Evolutionary conservation across 2,797 vertebrate species (phyloP), one percentile per base, ranked within the genome.

Genomic region (Cryptoprocta ferox): DNA sequence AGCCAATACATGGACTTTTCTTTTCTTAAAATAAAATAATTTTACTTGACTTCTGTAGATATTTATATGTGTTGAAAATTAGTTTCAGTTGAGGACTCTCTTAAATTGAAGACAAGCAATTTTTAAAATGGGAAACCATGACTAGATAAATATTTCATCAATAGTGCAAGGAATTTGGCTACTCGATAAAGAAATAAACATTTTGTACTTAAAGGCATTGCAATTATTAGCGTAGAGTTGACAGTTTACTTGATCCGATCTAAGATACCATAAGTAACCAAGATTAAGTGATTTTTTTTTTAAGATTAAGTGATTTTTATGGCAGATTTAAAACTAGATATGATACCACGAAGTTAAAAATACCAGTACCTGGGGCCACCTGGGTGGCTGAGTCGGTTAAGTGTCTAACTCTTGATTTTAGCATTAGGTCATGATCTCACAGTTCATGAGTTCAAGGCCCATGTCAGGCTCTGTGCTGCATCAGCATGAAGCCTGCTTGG

Each of bases 81-180:
- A 90, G 66, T 63, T 88, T 92, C 86, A 82, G 70, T 88, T 84
- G 91, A 18, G 28, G 32, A 11, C 19, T 68, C 48, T 92, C 68
- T 80, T 75, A 48, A 63, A 79, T n/a, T 81, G 42, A 66, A 89
- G 37, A 70, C 2, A 93, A 75, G 59, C 24, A 79, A 63, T 78
- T 71, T 89, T 95, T 80, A 28, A 88, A 97, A 86, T 56, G 35
- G 37, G 19, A 94, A 84, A 94, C 35, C 13, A 80, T 65, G 61
- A 89, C 48, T 84, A 87, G 70, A 56, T 79, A 86, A 81, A 15
- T 94, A 59, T 56, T 78, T 94, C 63, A 89, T 39, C 10, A 94
- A 71, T 4, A 84, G 50, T 45, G 4, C 37, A 96, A 87, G 19
- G 45, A 86, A 91, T 87, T 79, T 94, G 70, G 56, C 35, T 76